Base-by-base conservation (phyloP, 1,140 invertebrate genomes). In the Pteromalus puparum region DNA sequence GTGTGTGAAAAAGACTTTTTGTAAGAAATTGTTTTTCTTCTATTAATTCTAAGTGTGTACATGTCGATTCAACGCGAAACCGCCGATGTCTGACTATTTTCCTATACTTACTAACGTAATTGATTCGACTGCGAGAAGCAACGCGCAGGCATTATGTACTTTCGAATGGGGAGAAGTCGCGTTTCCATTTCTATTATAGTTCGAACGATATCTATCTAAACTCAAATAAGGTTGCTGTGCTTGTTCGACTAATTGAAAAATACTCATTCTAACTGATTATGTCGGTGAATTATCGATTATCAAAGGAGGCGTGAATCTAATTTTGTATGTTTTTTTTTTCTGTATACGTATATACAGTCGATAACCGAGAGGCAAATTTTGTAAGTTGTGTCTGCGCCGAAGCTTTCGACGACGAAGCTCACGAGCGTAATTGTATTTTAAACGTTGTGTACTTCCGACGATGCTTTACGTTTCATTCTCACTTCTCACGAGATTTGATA, bases 41-140 rank as follows among this genome's bases (percentile, higher is more conserved):
- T 21, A 48, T 74, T 74, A 53, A 82, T 74, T 72, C 38, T 82
- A 74, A 82, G 80, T 74, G 70, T 82, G 28, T 81, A 48, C n/a
- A 72, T 82, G 70, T 74, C 28, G 68, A 72, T 61, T 81, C 53
- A 30, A 74, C 15, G 80, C 53, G 15, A 53, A n/a, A 74, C 18
- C 2, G 68, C 21, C 34, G 72, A 84, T 80, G 84, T 79, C 82
- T 87, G 82, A 89, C 86, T 90, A 89, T 90, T 89, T 90, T 89
- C 85, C 86, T 89, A 88, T 87, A 18, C 30, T 1, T 30, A n/a
- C 24, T 61, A 18, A 61, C 21, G 53, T 21, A 61, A 61, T 61
- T 61, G 15, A 61, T 61, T n/a, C 53, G 53, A 61, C 18, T 61
- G 53, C 53, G 53, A 61, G 18, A 61, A 61, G 53, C 82, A 82